Conservation (phyloP, 2,888 invertebrate genomes). For the Agrotis ipsilon region DNA sequence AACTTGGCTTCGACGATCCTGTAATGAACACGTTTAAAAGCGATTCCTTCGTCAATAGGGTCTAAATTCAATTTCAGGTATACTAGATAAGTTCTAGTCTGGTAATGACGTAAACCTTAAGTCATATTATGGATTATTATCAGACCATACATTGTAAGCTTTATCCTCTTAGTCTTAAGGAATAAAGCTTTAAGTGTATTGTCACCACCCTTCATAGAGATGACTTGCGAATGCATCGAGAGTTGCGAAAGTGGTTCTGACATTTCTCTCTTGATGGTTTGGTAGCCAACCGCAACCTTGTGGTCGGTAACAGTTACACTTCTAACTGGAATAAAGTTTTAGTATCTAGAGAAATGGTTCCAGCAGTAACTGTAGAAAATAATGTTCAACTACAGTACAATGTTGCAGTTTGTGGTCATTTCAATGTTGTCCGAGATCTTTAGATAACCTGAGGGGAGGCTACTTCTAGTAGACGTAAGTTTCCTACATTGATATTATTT, state of each 20-base stretch:
- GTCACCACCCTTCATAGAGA: neutral
- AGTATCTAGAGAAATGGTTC: neutral
- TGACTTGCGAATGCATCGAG: slow-evolving; percentile 19
- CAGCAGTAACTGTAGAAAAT: neutral
- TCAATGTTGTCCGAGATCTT: slow-evolving; percentile 28
- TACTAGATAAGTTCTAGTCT: neutral
- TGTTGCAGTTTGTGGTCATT: slow-evolving; percentile 16
- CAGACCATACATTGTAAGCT: too few species aligned
- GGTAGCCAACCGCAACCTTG: slow-evolving; percentile 7
- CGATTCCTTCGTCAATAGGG: neutral
- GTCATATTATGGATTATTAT: too few species aligned
- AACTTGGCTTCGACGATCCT: neutral
- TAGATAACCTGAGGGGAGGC: slow-evolving; percentile 1
- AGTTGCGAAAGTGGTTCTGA: slow-evolving; percentile 14
- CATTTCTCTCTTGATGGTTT: slow-evolving; percentile 16
- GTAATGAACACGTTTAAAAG: slow-evolving; percentile 3
- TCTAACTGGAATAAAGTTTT: slow-evolving; percentile 21
- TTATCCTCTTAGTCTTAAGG: neutral
- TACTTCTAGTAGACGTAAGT: slow-evolving; percentile 22
- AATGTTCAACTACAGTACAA: slow-evolving; percentile 4
- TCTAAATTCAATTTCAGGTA: neutral
- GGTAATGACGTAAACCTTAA: too few species aligned
- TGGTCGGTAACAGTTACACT: slow-evolving; percentile 7
- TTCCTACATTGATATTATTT: slow-evolving; percentile 47
- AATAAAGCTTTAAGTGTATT: slow-evolving; percentile 9